phyloP scores from a whole-genome alignment of 2,113 vertebrate genomes.

The Bubo scandiacus region DNA sequence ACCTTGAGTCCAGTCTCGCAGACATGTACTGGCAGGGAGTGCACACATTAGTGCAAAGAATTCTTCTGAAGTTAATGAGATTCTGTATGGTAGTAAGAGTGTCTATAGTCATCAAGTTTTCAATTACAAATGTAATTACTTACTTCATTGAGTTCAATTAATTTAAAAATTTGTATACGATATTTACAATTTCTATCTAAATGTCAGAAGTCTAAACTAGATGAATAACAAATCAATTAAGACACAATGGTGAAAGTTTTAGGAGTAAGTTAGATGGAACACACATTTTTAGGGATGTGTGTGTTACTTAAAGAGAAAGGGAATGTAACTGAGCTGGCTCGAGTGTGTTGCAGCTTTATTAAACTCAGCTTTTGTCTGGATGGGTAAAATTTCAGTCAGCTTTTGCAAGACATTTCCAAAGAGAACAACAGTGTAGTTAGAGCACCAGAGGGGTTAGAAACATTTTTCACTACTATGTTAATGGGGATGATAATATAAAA shows the following conservation, averaged over 20 bases:
- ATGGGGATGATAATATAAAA: neutral
- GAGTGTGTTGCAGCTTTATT: no score
- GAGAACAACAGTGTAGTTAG: neutral
- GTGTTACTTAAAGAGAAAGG: neutral
- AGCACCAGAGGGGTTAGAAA: neutral
- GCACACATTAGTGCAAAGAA: neutral
- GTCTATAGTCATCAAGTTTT: neutral
- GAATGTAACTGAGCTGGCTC: neutral
- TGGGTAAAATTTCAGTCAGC: no score
- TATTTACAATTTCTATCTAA: neutral
- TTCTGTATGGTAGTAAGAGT: no score
- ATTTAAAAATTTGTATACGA: neutral
- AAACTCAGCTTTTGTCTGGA: neutral
- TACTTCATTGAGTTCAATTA: neutral
- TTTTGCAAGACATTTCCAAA: neutral
- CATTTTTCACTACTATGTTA: neutral
- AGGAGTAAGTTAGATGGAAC: no score
- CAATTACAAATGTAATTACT: neutral
- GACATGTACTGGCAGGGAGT: neutral
- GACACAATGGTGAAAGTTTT: neutral
- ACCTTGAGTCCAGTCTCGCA: neutral
- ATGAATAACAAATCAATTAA: neutral
- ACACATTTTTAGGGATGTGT: fast-evolving
- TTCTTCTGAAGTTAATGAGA: neutral
- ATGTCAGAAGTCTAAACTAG: neutral